phyloP scores from a whole-genome alignment of 2,797 vertebrate species.

The Gila robusta region DNA sequence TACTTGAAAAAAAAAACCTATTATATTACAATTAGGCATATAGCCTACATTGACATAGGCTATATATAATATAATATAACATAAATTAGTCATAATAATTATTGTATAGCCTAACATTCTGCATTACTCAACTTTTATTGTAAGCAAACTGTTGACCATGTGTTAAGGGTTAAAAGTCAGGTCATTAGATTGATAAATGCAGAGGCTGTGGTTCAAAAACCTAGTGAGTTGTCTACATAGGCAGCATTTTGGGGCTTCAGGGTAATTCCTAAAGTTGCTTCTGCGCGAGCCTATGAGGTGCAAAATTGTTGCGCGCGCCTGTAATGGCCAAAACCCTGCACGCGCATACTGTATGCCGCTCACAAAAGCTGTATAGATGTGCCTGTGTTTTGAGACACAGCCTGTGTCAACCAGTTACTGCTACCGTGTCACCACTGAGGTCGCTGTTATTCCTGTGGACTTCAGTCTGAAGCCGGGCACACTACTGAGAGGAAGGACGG shows the following conservation, averaged over 20 bases:
- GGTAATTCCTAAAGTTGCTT: neutral
- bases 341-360: neutral
- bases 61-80: neutral
- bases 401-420: neutral
- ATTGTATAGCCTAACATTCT: neutral
- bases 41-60: too few relatives aligned
- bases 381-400: neutral
- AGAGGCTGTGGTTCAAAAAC: neutral
- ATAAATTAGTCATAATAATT: neutral
- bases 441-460: slow-evolving; percentile 70
- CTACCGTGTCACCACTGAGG: slow-evolving; percentile 69
- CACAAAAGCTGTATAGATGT: too few relatives aligned
- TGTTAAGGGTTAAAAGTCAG: neutral
- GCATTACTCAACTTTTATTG: neutral
- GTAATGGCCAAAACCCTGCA: neutral
- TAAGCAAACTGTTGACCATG: neutral
- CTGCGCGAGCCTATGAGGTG: too few relatives aligned
- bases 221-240: neutral
- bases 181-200: neutral
- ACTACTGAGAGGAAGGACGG: slow-evolving; percentile 47
- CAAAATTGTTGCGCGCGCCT: neutral
- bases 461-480: slow-evolving; percentile 54
- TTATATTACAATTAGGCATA: neutral
- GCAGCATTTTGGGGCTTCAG: neutral
- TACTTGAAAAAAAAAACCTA: too few relatives aligned